Base-by-base conservation (phyloP, 35 echinoderm and acorn worm species). In the Hemicentrotus pulcherrimus region DNA sequence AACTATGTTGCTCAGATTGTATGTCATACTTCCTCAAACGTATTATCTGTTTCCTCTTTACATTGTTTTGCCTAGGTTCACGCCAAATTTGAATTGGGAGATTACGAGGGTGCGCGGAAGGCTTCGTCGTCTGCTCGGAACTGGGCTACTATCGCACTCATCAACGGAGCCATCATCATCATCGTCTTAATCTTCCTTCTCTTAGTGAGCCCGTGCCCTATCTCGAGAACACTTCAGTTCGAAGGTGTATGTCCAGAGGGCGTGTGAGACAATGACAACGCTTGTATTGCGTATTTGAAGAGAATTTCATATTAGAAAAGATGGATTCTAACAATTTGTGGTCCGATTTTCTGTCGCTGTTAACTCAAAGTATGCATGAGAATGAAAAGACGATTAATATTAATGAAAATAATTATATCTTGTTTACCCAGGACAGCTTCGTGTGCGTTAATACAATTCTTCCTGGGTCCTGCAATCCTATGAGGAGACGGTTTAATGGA, bases 101-200 rank as follows among this genome's bases (percentile, higher is more conserved):
- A 93, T 48, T 93, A 50, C 48, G 46, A 58, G 13, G 91, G 48
- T 4, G 91, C 91, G 30, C 47, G 28, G 28, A 47, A 93, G 48
- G 46, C 91, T 31, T 93, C 91, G n/a, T 24, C 91, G 4, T 93
- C 91, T 32, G 91, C 91, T 24, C 45, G 91, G 30, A 93, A 93
- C 48, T 93, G 91, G 91, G 91, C 46, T 4, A 93, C 32, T 30
- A 16, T 47, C 46, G 91, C 91, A 4, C 91, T 93, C 91, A 93
- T 93, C 30, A 16, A 0, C 47, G 91, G 91, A 11, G 91, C 91
- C 30, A 4, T 93, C 11, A 93, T 93, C 45, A 50, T 93, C 45
- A 93, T 93, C 30, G 46, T 93, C 16, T 47, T 93, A 18, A 50
- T 93, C 91, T 93, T 93, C 48, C 91, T 93, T 19, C 48, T 93